Evolutionary conservation across 2,888 invertebrate genomes (phyloP), one percentile per base, ranked within the genome.

Genomic region (Ichneumoninae sp.): DNA sequence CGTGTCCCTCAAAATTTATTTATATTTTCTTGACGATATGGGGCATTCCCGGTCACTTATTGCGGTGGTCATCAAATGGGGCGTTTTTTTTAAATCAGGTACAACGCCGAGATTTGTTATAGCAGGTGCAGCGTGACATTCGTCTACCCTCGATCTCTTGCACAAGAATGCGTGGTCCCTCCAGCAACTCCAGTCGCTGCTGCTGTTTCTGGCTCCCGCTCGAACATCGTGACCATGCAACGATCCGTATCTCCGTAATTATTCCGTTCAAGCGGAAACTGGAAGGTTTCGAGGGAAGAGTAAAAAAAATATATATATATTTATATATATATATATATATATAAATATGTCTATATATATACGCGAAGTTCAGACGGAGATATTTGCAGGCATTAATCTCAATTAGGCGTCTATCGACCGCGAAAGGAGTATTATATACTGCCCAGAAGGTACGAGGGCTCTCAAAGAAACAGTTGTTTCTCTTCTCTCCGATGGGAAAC

Each of bases 161-260:
- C 77, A 77, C 71, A 36, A 66, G 65, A 77, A 63, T 65, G 47
- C 73, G 52, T 22, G 36, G 63, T 36, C 44, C 50, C 36, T 60
- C 5, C 40, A 22, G 70, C 71, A 57, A 57, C 47, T 54, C 7
- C 6, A 26, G 44, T 40, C 16, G 60, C 40, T 73, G 52, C 54
- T 80, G 66, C 73, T 80, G 54, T 36, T 71, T 13, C 71, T 71
- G 54, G 13, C 66, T 54, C 10, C 40, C 13, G 44, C 65, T 80
- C 66, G 65, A 80, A 80, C 80, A 83, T 83, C 80, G 79, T 80
- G 79, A 70, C 54, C 83, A 65, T 83, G 80, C 80, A 80, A 81
- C 85, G 90, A 90, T 89, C 83, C 71, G 82, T 88, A 89, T 90
- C 91, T 87, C 8, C 85, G 87, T 89, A 89, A 90, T 89, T 90